phyloP scores from a whole-genome alignment of 92 coral and sea anemone genomes.

The Phenganax marumi region DNA sequence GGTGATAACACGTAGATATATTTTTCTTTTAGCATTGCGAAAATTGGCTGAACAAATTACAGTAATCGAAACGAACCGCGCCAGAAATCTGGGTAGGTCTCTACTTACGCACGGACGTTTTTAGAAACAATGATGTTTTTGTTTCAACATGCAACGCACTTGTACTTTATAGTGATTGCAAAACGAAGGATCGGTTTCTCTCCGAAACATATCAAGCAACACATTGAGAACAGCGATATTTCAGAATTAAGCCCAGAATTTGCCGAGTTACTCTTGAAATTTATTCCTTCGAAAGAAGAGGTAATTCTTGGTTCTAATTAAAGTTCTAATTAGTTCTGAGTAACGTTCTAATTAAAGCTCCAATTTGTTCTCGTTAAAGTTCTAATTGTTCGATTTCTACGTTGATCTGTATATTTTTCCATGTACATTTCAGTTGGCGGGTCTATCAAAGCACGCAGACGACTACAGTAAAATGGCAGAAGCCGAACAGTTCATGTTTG shows the following conservation, averaged over 20 bases:
- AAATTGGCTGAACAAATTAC: constrained; percentile 90
- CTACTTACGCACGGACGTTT: neutral
- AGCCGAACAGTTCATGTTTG: constrained; percentile 90
- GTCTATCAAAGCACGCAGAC: constrained; percentile 73
- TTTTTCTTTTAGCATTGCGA: constrained; percentile 63
- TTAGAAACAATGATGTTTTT: neutral
- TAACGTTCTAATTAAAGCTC: neutral
- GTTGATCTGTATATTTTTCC: neutral
- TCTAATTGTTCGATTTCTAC: too few relatives aligned
- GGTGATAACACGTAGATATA: neutral
- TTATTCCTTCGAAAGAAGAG: constrained; percentile 96
- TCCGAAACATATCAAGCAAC: constrained; percentile 67
- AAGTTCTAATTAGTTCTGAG: neutral
- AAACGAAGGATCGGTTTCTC: constrained; percentile 88
- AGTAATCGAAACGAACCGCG: constrained; percentile 84
- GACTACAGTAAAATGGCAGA: constrained; percentile 74
- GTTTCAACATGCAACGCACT: too few relatives aligned
- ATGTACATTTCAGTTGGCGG: constrained; percentile 65
- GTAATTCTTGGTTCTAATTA: constrained; percentile 39
- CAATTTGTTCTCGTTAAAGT: neutral
- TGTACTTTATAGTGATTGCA: constrained; percentile 72
- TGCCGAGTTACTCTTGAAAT: constrained; percentile 90
- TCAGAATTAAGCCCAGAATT: constrained; percentile 89
- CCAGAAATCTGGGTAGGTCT: constrained; percentile 87
- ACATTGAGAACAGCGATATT: constrained; percentile 80